phyloP scores from a whole-genome alignment of 2,888 invertebrate genomes.

The Parthenolecanium corni region DNA sequence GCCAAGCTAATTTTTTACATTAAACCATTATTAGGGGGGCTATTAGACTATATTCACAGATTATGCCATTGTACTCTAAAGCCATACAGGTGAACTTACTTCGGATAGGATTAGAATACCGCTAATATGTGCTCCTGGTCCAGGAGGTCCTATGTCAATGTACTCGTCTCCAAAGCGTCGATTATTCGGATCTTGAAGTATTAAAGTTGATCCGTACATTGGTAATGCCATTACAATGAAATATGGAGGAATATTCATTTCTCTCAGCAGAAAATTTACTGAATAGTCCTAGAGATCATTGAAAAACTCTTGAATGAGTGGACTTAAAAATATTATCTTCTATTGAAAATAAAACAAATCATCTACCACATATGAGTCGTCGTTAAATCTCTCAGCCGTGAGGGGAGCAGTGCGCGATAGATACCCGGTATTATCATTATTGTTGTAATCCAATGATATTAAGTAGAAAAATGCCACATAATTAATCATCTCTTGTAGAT shows the following conservation, averaged over 20 bases:
- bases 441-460: no score
- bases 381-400: no score
- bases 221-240: neutral
- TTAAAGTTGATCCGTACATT: slow-evolving; percentile 4
- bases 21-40: no score
- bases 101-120: slow-evolving; percentile 9
- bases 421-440: no score
- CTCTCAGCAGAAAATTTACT: neutral
- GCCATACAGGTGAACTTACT: neutral
- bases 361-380: neutral
- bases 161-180: neutral
- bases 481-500: no score
- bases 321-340: neutral
- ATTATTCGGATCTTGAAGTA: slow-evolving; percentile 2
- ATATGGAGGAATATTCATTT: neutral
- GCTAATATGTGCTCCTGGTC: neutral
- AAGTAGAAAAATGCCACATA: no score
- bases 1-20: no score
- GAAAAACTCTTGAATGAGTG: neutral
- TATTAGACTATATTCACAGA: no score
- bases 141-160: neutral
- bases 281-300: slow-evolving; percentile 2
- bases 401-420: no score
- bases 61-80: no score
- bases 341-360: neutral